These are phyloP conservation scores for Ichneumoninae sp. DNA, from an alignment of 2,888 invertebrate species.

Conservation along the genomic window DNA sequence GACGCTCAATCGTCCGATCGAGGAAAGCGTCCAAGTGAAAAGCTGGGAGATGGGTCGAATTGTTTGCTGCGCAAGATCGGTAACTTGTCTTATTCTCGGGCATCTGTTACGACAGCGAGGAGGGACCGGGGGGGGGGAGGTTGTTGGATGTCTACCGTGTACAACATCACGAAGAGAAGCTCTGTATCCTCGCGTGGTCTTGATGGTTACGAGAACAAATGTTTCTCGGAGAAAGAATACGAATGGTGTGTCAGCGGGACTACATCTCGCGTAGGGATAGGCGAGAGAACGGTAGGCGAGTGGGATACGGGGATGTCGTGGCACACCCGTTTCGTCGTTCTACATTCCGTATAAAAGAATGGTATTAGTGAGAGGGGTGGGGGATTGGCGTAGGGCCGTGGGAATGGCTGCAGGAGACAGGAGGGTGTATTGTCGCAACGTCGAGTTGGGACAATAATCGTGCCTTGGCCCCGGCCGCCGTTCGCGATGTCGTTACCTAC, in stretches of 20 bases:
- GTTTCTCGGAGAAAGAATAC: slow-evolving; percentile 61
- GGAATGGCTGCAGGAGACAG: slow-evolving; percentile 59
- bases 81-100: slow-evolving; percentile 52
- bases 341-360: slow-evolving; percentile 54
- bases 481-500: slow-evolving; percentile 43
- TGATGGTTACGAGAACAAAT: slow-evolving; percentile 63
- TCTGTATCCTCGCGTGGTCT: slow-evolving; percentile 58
- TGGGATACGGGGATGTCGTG: neutral
- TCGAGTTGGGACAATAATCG: slow-evolving; percentile 64
- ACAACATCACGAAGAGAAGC: slow-evolving; percentile 47
- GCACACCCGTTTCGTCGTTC: slow-evolving; percentile 42
- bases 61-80: slow-evolving; percentile 40
- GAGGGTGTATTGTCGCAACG: slow-evolving; percentile 51
- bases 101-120: slow-evolving; percentile 36
- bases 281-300: slow-evolving; percentile 23
- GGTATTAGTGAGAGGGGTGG: slow-evolving; percentile 26
- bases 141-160: neutral
- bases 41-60: slow-evolving; percentile 25
- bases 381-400: slow-evolving; percentile 42
- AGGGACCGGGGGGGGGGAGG: neutral
- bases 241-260: slow-evolving; percentile 58
- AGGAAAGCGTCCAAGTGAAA: neutral
- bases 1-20: slow-evolving; percentile 1
- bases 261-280: slow-evolving; percentile 48
- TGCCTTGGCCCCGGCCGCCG: slow-evolving; percentile 29